A percentile compares a stretch with the other conserved stretches of the same genome.
Evolutionary conservation across 2,888 invertebrate genomes (phyloP).

Genomic region (Nephrocerus scutellatus): DNA sequence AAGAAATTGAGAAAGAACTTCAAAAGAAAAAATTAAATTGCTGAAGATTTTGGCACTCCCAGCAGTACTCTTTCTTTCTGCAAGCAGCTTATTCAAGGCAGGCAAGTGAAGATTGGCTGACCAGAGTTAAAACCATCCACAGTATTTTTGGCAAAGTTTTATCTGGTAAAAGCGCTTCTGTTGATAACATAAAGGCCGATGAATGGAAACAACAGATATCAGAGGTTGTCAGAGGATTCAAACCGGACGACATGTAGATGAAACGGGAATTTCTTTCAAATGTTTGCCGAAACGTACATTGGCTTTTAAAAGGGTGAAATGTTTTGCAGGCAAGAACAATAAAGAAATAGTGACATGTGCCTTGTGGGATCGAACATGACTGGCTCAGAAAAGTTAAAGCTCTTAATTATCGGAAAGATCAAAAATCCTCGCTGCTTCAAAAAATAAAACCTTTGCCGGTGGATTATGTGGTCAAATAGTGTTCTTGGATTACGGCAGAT

Average conservation of each 20-base stretch:
- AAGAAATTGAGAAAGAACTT: no score
- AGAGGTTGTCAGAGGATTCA: constrained; percentile 7
- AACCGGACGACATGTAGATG: constrained; percentile 7
- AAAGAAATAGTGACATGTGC: constrained; percentile 6
- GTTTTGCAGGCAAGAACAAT: constrained; percentile 3
- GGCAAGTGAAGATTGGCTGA: no score
- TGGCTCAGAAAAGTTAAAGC: no score
- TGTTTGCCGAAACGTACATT: constrained; percentile 10
- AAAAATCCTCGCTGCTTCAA: constrained; percentile 7
- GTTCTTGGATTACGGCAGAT: no score
- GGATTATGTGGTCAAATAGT: no score
- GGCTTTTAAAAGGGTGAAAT: constrained; percentile 6
- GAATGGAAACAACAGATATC: constrained; percentile 8
- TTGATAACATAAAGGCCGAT: constrained; percentile 8
- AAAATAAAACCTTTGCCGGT: constrained; percentile 1
- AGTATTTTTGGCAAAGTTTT: no score
- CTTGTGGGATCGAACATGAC: constrained; percentile 4
- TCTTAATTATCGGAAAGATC: no score
- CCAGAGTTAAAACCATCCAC: constrained; percentile 2
- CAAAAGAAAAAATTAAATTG: no score
- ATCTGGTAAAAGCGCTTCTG: constrained; percentile 8
- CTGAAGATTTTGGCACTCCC: no score
- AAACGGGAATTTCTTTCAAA: no score
- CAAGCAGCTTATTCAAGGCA: no score
- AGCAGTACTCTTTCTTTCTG: no score